These are phyloP conservation scores for Diloba caeruleocephala DNA, from an alignment of 2,888 invertebrate species.

Conservation along the genomic window DNA sequence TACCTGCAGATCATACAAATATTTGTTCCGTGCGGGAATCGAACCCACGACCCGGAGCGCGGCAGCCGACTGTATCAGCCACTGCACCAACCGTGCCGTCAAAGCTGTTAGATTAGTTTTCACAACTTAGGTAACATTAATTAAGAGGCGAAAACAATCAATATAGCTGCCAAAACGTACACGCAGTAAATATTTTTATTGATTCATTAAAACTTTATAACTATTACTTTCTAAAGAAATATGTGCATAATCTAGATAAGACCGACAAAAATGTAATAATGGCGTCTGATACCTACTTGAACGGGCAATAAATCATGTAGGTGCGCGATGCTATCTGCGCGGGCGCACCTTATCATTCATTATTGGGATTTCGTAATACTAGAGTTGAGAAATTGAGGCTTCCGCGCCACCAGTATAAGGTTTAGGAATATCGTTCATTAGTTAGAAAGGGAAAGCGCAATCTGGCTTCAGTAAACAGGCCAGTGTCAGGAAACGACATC, in stretches of 20 bases:
- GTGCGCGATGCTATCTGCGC: conserved; percentile 62
- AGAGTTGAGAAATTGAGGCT: conserved; percentile 22
- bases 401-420: conserved; percentile 10
- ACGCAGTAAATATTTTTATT: conserved; percentile 6
- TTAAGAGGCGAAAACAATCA: conserved; percentile 3
- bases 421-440: too few relatives aligned
- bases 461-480: too few relatives aligned
- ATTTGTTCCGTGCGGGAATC: too few relatives aligned
- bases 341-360: conserved; percentile 64
- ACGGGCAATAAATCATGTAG: conserved; percentile 49
- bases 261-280: conserved; percentile 50
- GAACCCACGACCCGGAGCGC: too few relatives aligned
- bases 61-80: too few relatives aligned
- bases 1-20: too few relatives aligned
- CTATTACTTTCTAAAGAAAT: conserved; percentile 39
- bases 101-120: neutral
- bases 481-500: too few relatives aligned
- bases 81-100: too few relatives aligned
- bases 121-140: neutral
- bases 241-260: conserved; percentile 50
- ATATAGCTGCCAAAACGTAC: neutral
- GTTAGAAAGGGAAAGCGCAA: too few relatives aligned
- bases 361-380: conserved; percentile 57
- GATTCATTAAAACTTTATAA: conserved; percentile 23
- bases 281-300: conserved; percentile 41